Evolutionary conservation across 1,140 invertebrate species (phyloP).

Genomic region (Zaprionus africanus): DNA sequence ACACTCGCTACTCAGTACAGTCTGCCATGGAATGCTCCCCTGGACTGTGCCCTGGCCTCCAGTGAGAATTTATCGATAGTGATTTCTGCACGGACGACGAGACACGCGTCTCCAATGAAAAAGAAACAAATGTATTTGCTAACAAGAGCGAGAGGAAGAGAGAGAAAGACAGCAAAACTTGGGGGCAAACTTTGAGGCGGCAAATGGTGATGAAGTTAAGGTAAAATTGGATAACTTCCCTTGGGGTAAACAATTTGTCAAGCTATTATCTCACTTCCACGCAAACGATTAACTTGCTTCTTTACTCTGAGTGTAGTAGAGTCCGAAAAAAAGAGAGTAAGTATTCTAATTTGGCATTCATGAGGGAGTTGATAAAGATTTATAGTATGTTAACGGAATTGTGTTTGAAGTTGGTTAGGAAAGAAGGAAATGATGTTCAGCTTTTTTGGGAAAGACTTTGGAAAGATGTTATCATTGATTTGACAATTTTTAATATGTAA

Average conservation of each 20-base stretch:
- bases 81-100: conserved; percentile 3
- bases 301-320: background rate
- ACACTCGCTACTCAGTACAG: background rate
- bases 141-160: background rate
- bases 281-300: conserved; percentile 44
- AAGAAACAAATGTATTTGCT: conserved; percentile 2
- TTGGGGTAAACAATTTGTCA: conserved; percentile 46
- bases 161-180: conserved; percentile 24
- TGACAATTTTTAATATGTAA: no score
- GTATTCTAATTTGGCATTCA: background rate
- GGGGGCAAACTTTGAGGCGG: conserved; percentile 31
- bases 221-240: conserved; percentile 55
- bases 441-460: no score
- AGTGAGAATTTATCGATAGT: conserved; percentile 37
- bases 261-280: conserved; percentile 59
- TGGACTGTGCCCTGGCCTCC: conserved; percentile 2
- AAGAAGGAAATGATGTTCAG: background rate
- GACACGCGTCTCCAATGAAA: background rate
- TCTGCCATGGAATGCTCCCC: background rate
- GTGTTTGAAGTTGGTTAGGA: background rate
- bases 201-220: conserved; percentile 35
- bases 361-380: background rate
- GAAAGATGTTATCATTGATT: no score
- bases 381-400: background rate
- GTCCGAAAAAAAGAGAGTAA: background rate